Percentiles rank a stretch among this genome's conserved stretches.
These are phyloP conservation scores for Amphipyra berbera DNA, from an alignment of 2,888 invertebrate genomes.

Conservation along the genomic window DNA sequence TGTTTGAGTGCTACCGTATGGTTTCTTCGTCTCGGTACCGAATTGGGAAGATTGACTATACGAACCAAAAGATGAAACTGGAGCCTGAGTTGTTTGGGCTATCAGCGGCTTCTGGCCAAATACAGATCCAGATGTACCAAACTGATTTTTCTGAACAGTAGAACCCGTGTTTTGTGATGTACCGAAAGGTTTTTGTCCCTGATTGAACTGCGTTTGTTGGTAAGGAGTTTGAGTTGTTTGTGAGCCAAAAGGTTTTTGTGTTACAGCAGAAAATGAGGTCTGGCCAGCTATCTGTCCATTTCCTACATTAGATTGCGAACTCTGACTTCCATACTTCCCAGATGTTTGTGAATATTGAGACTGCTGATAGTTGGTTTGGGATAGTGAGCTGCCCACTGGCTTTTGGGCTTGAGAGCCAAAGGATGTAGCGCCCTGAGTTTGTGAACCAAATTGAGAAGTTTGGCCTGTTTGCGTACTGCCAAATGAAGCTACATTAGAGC, in stretches of 20 bases:
- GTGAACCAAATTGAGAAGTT: constrained; percentile 22
- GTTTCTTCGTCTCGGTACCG: constrained; percentile 12
- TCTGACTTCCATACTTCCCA: constrained; percentile 17
- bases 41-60: constrained; percentile 9
- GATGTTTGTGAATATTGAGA: constrained; percentile 38
- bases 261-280: constrained; percentile 2
- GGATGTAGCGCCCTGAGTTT: constrained; percentile 20
- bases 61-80: constrained; percentile 10
- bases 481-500: constrained; percentile 27
- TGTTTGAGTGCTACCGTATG: constrained; percentile 9
- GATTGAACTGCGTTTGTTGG: background rate
- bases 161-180: constrained; percentile 9
- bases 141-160: constrained; percentile 20
- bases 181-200: constrained; percentile 30
- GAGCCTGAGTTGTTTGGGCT: background rate
- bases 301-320: constrained; percentile 34
- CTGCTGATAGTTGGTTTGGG: constrained; percentile 29
- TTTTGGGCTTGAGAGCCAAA: constrained; percentile 26
- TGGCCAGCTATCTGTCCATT: constrained; percentile 29
- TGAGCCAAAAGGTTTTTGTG: constrained; percentile 12
- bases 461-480: constrained; percentile 31
- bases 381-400: constrained; percentile 25
- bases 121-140: constrained; percentile 11
- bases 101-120: constrained; percentile 8
- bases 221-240: constrained; percentile 12